These are phyloP conservation scores for Mesoligia furuncula DNA, from an alignment of 2,888 invertebrate genomes.

Conservation along the genomic window DNA sequence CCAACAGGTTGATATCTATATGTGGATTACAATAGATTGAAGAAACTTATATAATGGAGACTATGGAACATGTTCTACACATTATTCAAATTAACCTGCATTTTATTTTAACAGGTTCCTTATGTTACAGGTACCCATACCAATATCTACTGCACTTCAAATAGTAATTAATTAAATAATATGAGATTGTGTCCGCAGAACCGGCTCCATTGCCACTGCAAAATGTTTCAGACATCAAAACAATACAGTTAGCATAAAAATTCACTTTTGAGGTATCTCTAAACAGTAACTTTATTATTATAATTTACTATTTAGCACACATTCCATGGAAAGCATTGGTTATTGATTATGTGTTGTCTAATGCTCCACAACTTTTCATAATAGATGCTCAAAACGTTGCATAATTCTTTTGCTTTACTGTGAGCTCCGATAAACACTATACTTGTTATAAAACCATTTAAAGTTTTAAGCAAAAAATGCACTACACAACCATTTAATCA, in stretches of 20 bases:
- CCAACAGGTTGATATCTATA: background rate
- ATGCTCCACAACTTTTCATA: background rate
- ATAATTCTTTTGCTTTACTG: background rate
- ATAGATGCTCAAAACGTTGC: background rate
- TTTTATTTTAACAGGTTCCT: background rate
- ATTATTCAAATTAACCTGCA: background rate
- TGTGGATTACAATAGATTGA: background rate
- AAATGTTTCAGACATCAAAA: background rate
- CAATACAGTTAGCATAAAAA: background rate
- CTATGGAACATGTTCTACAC: background rate
- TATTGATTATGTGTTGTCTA: background rate
- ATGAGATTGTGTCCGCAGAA: background rate
- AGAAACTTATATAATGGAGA: background rate
- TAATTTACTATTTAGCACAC: background rate
- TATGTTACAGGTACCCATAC: background rate
- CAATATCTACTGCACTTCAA: background rate
- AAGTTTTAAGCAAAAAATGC: slow-evolving; percentile 21
- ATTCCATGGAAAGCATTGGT: background rate
- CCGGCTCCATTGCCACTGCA: background rate
- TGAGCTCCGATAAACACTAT: background rate
- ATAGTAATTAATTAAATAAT: slow-evolving; percentile 1
- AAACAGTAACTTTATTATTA: background rate
- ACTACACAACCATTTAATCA: slow-evolving; percentile 26
- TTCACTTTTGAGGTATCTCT: background rate
- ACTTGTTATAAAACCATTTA: slow-evolving; percentile 41